Conservation (phyloP, 2,888 invertebrate genomes). For the Himalopsyche tibetana region DNA sequence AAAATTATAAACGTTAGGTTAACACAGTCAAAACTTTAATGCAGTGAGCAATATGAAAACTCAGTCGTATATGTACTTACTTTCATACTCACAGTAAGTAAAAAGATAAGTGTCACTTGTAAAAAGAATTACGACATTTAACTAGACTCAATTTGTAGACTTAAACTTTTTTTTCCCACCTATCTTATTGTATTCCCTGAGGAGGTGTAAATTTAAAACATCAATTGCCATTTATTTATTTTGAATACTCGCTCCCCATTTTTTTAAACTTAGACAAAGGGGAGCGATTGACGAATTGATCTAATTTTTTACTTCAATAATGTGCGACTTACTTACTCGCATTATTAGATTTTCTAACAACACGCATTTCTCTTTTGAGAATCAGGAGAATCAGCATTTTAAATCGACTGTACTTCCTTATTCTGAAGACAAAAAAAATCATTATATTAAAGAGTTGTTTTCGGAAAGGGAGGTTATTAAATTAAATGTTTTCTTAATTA, state of each 20-base stretch:
- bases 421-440: too few species aligned
- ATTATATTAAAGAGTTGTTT: too few species aligned
- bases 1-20: too few species aligned
- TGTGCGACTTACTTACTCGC: neutral
- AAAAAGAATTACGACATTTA: neutral
- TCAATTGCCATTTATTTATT: constrained; percentile 57
- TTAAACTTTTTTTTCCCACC: neutral
- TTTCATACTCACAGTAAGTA: too few species aligned
- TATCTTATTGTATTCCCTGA: constrained; percentile 37
- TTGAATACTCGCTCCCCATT: constrained; percentile 41
- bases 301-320: constrained; percentile 46
- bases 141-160: neutral
- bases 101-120: neutral
- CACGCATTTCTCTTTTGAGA: neutral
- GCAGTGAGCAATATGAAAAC: too few species aligned
- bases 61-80: too few species aligned
- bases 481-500: too few species aligned
- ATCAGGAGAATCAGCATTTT: neutral
- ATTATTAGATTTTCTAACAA: neutral
- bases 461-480: too few species aligned
- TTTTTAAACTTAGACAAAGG: constrained; percentile 23
- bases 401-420: too few species aligned
- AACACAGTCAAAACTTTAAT: too few species aligned
- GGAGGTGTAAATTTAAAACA: constrained; percentile 58
- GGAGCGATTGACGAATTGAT: constrained; percentile 54